These are phyloP conservation scores for Macrostomum cliftonense DNA, from an alignment of 2,888 invertebrate species.

Conservation along the genomic window DNA sequence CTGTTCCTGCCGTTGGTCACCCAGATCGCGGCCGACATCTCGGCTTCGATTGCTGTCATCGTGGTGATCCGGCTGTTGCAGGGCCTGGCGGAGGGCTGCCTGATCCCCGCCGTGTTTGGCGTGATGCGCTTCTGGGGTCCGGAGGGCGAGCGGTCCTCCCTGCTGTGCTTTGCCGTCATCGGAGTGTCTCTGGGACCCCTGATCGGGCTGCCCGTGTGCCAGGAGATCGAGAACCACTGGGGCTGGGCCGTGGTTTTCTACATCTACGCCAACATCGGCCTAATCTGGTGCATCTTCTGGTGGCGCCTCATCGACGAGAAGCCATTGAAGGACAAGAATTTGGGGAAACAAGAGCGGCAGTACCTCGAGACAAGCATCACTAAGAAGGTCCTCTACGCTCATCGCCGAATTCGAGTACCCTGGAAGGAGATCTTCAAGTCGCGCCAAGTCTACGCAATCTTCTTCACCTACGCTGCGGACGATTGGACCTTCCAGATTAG, in stretches of 20 bases:
- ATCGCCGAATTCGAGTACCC: slow-evolving; percentile 7
- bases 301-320: slow-evolving; percentile 12
- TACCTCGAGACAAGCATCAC: slow-evolving; percentile 9
- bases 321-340: slow-evolving; percentile 10
- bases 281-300: slow-evolving; percentile 12
- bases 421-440: slow-evolving; percentile 11
- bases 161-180: slow-evolving; percentile 10
- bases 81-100: slow-evolving; percentile 11
- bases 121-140: slow-evolving; percentile 11
- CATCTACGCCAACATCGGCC: slow-evolving; percentile 11
- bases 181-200: slow-evolving; percentile 10
- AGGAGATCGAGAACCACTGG: slow-evolving; percentile 10
- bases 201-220: slow-evolving; percentile 12
- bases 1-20: slow-evolving; percentile 11
- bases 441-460: slow-evolving; percentile 9
- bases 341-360: slow-evolving; percentile 7
- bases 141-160: slow-evolving; percentile 9
- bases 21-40: slow-evolving; percentile 6
- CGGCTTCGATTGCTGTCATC: slow-evolving; percentile 9
- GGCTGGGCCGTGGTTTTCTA: slow-evolving; percentile 12
- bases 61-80: slow-evolving; percentile 10
- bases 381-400: slow-evolving; percentile 5
- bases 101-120: slow-evolving; percentile 12
- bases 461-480: slow-evolving; percentile 12
- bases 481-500: slow-evolving; percentile 12